Conservation (phyloP, 1,140 invertebrate species). For the Trichogramma pretiosum region DNA sequence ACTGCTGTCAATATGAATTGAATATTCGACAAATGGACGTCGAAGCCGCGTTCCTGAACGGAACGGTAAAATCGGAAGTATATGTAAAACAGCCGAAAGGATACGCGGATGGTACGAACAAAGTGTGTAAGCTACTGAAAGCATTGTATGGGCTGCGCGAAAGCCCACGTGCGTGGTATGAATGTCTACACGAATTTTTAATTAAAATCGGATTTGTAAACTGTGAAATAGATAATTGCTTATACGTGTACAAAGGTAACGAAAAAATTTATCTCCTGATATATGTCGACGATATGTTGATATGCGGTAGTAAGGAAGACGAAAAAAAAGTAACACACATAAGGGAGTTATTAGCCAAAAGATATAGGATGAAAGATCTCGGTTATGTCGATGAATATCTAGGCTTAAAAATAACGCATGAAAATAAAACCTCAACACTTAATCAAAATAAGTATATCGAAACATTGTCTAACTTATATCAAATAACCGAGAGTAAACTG, state of each 20-base stretch:
- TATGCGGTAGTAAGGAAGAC: conserved; percentile 7
- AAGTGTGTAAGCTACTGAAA: conserved; percentile 25
- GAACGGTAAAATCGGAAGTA: neutral
- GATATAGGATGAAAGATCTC: conserved; percentile 9
- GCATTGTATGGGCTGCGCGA: conserved; percentile 31
- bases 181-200: conserved; percentile 19
- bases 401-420: neutral
- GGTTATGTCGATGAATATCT: conserved; percentile 1
- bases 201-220: conserved; percentile 12
- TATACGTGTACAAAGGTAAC: conserved; percentile 10
- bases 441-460: neutral
- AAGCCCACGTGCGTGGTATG: conserved; percentile 25
- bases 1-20: neutral
- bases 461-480: neutral
- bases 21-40: neutral
- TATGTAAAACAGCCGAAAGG: conserved; percentile 33
- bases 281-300: conserved; percentile 8
- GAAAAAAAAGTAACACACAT: neutral
- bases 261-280: conserved; percentile 1
- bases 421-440: neutral
- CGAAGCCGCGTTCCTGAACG: neutral
- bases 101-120: conserved; percentile 17
- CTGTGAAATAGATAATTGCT: conserved; percentile 16
- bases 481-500: neutral
- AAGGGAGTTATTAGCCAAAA: neutral